A percentile compares a stretch with the other conserved stretches of the same genome.
Evolutionary conservation across 2,113 vertebrate species (phyloP).

Genomic region (Alosa alosa): DNA sequence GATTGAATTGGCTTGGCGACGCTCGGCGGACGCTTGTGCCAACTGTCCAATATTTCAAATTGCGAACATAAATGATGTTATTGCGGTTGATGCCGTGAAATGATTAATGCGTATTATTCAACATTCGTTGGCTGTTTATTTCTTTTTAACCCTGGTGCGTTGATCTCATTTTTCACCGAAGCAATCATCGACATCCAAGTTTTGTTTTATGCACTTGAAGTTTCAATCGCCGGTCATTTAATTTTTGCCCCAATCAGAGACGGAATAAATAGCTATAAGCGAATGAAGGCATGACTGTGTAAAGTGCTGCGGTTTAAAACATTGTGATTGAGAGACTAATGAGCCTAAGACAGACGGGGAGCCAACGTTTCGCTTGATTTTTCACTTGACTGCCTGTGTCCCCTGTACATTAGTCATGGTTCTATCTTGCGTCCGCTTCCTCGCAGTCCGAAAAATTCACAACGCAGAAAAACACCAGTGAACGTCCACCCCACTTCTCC

Average conservation of each 20-base stretch:
- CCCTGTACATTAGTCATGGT: slow-evolving; percentile 53
- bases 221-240: not conserved
- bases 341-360: slow-evolving; percentile 43
- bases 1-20: slow-evolving; percentile 7
- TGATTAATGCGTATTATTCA: not conserved
- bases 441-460: slow-evolving; percentile 25
- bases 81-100: not conserved
- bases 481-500: slow-evolving; percentile 10
- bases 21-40: not conserved
- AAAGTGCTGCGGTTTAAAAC: slow-evolving; percentile 4
- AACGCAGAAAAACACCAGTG: not conserved
- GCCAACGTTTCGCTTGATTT: slow-evolving; percentile 55
- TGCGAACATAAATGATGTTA: not conserved
- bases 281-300: not conserved
- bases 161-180: not conserved
- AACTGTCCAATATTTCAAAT: slow-evolving; percentile 10
- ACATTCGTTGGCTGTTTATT: not conserved
- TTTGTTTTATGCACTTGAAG: not conserved
- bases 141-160: not conserved
- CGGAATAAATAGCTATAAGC: not conserved
- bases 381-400: slow-evolving; percentile 57
- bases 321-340: slow-evolving; percentile 65
- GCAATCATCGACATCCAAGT: not conserved
- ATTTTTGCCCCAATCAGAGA: not conserved
- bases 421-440: slow-evolving; percentile 44